Base-by-base conservation (phyloP, 2,797 vertebrate genomes). In the Tolypeutes matacus region DNA sequence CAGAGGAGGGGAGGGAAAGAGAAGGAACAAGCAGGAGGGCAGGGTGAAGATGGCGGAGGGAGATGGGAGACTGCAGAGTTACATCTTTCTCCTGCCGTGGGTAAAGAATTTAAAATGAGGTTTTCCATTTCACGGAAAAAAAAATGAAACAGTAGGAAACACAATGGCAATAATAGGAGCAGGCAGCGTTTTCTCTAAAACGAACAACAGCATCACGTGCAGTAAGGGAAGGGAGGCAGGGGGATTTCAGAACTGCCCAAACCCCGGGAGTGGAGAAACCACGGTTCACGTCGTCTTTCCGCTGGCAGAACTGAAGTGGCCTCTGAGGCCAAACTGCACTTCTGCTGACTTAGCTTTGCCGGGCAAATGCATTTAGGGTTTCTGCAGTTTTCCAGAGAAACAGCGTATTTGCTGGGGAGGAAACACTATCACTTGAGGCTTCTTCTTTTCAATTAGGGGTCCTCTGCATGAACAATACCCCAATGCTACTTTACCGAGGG, bases 201-300 rank as follows among this genome's bases (percentile, higher is more conserved):
- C 7, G 46, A 75, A 51, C 15, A 46, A 12, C 0, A 0, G 23
- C 17, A 9, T 9, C 39, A 27, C 27, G 42, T 0, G 3, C 31
- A 46, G 20, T 7, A 4, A 90, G 46, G 60, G 18, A 42, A 15
- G 23, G 29, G 12, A 77, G 36, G 27, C 51, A 25, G 34, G 34
- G 36, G 64, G 29, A 27, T 23, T 56, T 34, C 2, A 8, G 51
- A 87, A 42, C 20, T 51, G 42, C 67, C 42, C 25, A 27, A n/a
- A 29, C 23, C 46, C 75, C 14, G 60, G 77, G 36, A 93, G 77
- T 49, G 76, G n/a, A n/a, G 69, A 89, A 81, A 17, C 39, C 84
- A 64, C 27, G 51, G 15, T 53, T n/a, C 5, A 17, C 51, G 31
- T 42, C 15, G 3, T 53, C 60, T 62, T 64, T 9, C 62, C 4